Conservation (phyloP, 1,140 invertebrate genomes). For the Cydia pomonella region DNA sequence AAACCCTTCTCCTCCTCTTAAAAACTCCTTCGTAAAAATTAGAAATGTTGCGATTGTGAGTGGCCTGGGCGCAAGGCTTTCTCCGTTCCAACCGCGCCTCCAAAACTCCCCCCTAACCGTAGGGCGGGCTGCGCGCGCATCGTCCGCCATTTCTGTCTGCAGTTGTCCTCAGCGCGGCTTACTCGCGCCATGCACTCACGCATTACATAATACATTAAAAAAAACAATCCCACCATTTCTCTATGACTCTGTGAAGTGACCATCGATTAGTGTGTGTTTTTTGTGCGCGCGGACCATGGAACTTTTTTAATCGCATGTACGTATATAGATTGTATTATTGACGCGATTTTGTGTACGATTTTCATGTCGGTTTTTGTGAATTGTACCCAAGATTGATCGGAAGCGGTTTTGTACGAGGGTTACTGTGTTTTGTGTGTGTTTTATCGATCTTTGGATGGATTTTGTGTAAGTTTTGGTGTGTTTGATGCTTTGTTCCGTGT, state of each 20-base stretch:
- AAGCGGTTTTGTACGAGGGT: not conserved
- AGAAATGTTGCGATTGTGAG: too few species aligned
- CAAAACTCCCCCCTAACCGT: constrained; percentile 46
- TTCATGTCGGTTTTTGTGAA: constrained; percentile 14
- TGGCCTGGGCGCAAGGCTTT: not conserved
- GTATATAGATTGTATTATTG: not conserved
- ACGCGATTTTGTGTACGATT: constrained; percentile 16
- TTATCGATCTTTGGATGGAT: constrained; percentile 8
- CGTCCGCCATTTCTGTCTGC: constrained; percentile 73
- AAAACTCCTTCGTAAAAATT: too few species aligned
- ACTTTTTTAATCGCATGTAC: constrained; percentile 22
- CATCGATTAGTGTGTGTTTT: constrained; percentile 29
- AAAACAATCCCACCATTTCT: constrained; percentile 39
- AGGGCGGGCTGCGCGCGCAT: constrained; percentile 75
- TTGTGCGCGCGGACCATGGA: constrained; percentile 15
- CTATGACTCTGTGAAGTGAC: constrained; percentile 21
- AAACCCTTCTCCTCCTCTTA: too few species aligned
- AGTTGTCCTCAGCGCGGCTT: constrained; percentile 63
- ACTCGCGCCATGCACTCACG: constrained; percentile 65
- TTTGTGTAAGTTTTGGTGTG: not conserved
- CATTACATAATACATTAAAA: constrained; percentile 75
- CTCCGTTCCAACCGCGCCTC: constrained; percentile 5
- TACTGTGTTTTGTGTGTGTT: constrained; percentile 12
- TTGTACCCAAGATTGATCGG: not conserved
- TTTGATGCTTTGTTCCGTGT: not conserved